Percentiles rank a stretch among this genome's conserved stretches.
These are phyloP conservation scores for Tetramorium simillimum DNA, from an alignment of 1,140 invertebrate genomes.

Conservation along the genomic window DNA sequence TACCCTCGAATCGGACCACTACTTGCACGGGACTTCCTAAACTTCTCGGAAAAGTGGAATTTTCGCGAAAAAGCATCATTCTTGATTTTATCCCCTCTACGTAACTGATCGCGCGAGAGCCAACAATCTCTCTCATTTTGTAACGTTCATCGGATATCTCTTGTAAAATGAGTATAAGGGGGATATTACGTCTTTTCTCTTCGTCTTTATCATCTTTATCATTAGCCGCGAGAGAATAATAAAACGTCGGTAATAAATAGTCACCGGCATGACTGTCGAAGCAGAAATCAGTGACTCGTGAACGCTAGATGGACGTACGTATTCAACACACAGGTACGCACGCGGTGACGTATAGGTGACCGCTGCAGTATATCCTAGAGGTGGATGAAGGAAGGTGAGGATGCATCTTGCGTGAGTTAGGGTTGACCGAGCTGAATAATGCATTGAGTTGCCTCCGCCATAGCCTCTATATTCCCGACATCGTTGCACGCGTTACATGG, in stretches of 20 bases:
- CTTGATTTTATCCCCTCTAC: slow-evolving; percentile 19
- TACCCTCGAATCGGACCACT: slow-evolving; percentile 78
- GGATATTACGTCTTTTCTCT: background rate
- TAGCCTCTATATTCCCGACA: slow-evolving; percentile 75
- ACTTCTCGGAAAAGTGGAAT: slow-evolving; percentile 63
- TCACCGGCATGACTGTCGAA: slow-evolving; percentile 3
- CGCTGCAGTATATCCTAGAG: slow-evolving; percentile 65
- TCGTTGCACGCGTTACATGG: slow-evolving; percentile 61
- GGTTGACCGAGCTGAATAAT: slow-evolving; percentile 82
- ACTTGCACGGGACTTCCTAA: slow-evolving; percentile 77
- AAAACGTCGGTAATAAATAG: background rate
- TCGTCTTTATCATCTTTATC: background rate
- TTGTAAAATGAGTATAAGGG: background rate
- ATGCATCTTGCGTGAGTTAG: slow-evolving; percentile 83
- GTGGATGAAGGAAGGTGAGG: slow-evolving; percentile 67
- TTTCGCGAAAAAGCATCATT: slow-evolving; percentile 30
- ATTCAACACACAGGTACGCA: background rate
- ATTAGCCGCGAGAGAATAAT: background rate
- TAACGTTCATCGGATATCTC: background rate
- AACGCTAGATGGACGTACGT: slow-evolving; percentile 23
- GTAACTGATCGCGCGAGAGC: slow-evolving; percentile 16
- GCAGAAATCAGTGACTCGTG: slow-evolving; percentile 66
- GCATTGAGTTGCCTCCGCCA: slow-evolving; percentile 76
- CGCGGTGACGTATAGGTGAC: slow-evolving; percentile 45
- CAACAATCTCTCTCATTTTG: background rate